Evolutionary conservation across 1,140 invertebrate species (phyloP).

Genomic region (Camponotus vicinus): DNA sequence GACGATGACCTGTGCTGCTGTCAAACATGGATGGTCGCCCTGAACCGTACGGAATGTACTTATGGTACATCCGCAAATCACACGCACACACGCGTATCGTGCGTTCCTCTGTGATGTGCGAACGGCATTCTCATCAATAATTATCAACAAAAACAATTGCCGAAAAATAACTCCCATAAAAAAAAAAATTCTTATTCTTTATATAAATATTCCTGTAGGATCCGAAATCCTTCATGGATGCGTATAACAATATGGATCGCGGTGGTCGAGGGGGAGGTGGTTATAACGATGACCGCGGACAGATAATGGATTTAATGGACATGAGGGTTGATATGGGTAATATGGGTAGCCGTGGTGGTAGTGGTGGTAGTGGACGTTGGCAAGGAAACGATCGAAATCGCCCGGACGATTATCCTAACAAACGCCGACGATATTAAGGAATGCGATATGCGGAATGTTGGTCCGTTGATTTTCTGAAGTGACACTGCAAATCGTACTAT

Average conservation of each 20-base stretch:
- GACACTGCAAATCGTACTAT: slow-evolving; percentile 43
- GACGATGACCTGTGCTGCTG: slow-evolving; percentile 86
- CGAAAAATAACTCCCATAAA: background rate
- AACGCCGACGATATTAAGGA: slow-evolving; percentile 84
- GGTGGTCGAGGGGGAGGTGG: slow-evolving; percentile 83
- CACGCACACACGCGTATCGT: slow-evolving; percentile 50
- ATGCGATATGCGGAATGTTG: slow-evolving; percentile 21
- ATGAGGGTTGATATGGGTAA: slow-evolving; percentile 86
- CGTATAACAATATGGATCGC: slow-evolving; percentile 85
- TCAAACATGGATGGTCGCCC: slow-evolving; percentile 85
- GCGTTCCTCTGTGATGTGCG: slow-evolving; percentile 60
- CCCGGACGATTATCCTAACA: slow-evolving; percentile 86
- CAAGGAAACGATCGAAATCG: slow-evolving; percentile 83
- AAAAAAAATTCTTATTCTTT: slow-evolving; percentile 16
- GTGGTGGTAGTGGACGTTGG: slow-evolving; percentile 79
- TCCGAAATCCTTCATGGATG: slow-evolving; percentile 86
- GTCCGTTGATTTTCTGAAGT: slow-evolving; percentile 30
- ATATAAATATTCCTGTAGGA: slow-evolving; percentile 75
- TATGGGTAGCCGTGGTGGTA: slow-evolving; percentile 78
- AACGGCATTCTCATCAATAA: slow-evolving; percentile 67
- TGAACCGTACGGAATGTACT: slow-evolving; percentile 79
- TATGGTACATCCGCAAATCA: slow-evolving; percentile 74
- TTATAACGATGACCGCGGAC: slow-evolving; percentile 85
- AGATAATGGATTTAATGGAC: slow-evolving; percentile 86
- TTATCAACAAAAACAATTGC: slow-evolving; percentile 55